These are phyloP conservation scores for Syritta pipiens DNA, from an alignment of 2,888 invertebrate genomes.

Conservation along the genomic window DNA sequence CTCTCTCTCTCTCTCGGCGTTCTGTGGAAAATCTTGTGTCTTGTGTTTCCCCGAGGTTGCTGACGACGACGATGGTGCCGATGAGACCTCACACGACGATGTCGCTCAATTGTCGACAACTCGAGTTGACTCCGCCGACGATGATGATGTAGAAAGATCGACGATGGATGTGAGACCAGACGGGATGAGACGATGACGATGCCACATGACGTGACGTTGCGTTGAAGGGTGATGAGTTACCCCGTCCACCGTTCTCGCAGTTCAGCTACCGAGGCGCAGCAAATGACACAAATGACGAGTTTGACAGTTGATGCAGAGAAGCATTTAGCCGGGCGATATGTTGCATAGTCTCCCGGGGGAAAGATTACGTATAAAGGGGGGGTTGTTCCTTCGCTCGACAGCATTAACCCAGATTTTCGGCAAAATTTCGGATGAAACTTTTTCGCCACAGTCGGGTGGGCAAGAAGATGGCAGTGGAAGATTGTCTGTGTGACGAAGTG, in stretches of 20 bases:
- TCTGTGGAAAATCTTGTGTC: slow-evolving; percentile 56
- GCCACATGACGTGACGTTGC: slow-evolving; percentile 36
- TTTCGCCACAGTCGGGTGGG: not conserved
- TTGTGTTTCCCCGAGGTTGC: slow-evolving; percentile 26
- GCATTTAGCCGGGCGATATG: slow-evolving; percentile 18
- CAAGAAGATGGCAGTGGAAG: not conserved
- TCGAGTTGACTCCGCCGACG: slow-evolving; percentile 24
- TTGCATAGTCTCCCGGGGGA: not conserved
- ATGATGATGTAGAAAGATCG: slow-evolving; percentile 9
- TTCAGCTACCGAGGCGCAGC: not conserved
- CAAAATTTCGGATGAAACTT: not conserved
- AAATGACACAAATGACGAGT: slow-evolving; percentile 19
- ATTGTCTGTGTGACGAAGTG: too few species aligned
- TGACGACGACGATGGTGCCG: slow-evolving; percentile 27
- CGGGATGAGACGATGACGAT: slow-evolving; percentile 10
- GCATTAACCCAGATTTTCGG: not conserved
- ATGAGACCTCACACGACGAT: slow-evolving; percentile 67
- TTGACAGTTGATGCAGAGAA: slow-evolving; percentile 36
- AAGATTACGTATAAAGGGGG: not conserved
- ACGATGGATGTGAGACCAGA: slow-evolving; percentile 3
- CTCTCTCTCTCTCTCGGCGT: slow-evolving; percentile 27
- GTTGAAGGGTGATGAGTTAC: slow-evolving; percentile 48
- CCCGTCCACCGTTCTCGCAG: not conserved
- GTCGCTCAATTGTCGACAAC: slow-evolving; percentile 65
- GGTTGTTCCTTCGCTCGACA: slow-evolving; percentile 1